phyloP scores from a whole-genome alignment of 2,888 invertebrate species.

The Lacanobia wlatinum region DNA sequence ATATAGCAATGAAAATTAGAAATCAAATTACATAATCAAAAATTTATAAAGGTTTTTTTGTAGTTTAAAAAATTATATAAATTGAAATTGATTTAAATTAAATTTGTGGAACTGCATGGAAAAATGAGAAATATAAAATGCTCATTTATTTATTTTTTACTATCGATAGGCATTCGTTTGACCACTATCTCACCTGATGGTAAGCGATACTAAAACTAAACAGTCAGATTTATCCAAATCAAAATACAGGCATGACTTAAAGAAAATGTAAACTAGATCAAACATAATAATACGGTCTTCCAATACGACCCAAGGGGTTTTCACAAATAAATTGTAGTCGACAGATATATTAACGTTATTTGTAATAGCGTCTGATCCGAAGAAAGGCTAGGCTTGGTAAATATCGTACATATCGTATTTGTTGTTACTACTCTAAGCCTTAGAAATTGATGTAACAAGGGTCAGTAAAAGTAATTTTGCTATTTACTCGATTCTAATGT shows the following conservation, averaged over 20 bases:
- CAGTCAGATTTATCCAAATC: background rate
- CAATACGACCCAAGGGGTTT: background rate
- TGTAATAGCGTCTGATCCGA: conserved; percentile 16
- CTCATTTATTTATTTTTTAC: no score
- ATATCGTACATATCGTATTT: conserved; percentile 6
- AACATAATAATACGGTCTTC: background rate
- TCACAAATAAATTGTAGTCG: conserved; percentile 16
- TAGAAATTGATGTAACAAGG: conserved; percentile 9
- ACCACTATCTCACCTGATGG: no score
- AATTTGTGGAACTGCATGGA: no score
- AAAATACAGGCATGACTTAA: no score
- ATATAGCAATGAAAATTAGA: no score
- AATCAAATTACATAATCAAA: no score
- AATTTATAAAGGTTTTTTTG: no score
- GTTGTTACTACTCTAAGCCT: conserved; percentile 5
- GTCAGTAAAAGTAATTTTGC: background rate
- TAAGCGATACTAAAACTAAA: no score
- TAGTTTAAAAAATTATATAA: no score
- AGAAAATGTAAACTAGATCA: conserved; percentile 3
- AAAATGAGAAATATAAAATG: no score
- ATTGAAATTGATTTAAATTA: no score
- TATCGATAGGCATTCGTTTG: no score
- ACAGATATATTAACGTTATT: conserved; percentile 29
- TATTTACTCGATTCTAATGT: conserved; percentile 7
- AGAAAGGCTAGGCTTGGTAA: conserved; percentile 17